These are phyloP conservation scores for Hirtodrosophila duncani DNA, from an alignment of 2,888 invertebrate genomes.

Conservation along the genomic window DNA sequence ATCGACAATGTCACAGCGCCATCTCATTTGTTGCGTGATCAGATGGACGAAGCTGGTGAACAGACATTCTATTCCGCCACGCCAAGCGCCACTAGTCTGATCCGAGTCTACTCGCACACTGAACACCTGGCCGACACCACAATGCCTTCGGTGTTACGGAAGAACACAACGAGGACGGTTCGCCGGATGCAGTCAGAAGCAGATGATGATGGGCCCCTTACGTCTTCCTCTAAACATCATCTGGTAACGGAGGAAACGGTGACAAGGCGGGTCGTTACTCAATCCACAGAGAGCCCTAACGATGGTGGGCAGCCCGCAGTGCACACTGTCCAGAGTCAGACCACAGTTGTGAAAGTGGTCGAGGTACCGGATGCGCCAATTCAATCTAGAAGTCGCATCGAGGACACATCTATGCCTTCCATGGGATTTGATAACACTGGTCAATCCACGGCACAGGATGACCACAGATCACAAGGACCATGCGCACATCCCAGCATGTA, in stretches of 20 bases:
- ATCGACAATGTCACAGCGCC: too few relatives aligned
- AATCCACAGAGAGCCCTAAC: neutral
- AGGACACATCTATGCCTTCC: conserved; percentile 13
- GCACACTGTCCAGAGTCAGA: neutral
- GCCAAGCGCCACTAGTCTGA: too few relatives aligned
- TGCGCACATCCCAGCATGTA: neutral
- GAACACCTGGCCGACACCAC: conserved; percentile 4
- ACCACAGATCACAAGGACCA: conserved; percentile 10
- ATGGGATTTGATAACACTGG: too few relatives aligned
- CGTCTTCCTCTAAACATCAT: conserved; percentile 5
- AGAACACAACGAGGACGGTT: too few relatives aligned
- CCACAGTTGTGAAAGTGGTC: neutral
- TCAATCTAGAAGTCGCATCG: too few relatives aligned
- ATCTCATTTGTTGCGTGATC: too few relatives aligned
- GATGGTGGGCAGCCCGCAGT: neutral
- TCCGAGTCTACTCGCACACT: too few relatives aligned
- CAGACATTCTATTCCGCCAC: too few relatives aligned
- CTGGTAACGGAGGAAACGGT: neutral
- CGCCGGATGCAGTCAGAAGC: conserved; percentile 1
- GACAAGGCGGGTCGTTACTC: neutral
- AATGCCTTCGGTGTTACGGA: conserved; percentile 3
- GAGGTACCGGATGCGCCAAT: too few relatives aligned
- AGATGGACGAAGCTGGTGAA: too few relatives aligned
- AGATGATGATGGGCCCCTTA: neutral
- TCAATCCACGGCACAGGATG: neutral